Conservation (phyloP, 2,113 vertebrate species). For the Plestiodon gilberti region DNA sequence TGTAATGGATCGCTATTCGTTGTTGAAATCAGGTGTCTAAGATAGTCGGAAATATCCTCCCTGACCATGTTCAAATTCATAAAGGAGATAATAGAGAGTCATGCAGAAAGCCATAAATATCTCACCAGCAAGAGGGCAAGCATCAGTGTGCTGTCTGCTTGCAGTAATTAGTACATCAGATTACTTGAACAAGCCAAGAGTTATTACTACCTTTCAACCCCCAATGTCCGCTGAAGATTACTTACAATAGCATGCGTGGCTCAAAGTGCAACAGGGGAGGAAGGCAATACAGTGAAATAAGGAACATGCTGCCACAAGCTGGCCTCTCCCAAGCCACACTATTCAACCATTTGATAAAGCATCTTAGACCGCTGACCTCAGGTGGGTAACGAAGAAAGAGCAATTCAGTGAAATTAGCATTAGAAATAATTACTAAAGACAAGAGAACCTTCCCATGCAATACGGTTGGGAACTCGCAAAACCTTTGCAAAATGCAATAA, state of each 20-base stretch:
- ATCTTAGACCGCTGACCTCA: slow-evolving; percentile 44
- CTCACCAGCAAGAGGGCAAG: slow-evolving; percentile 25
- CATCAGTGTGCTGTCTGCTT: not conserved
- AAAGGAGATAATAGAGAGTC: not conserved
- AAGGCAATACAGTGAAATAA: not conserved
- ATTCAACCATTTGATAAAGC: slow-evolving; percentile 12
- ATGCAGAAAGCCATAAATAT: slow-evolving; percentile 9
- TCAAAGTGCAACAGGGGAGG: slow-evolving; percentile 7
- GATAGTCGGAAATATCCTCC: not conserved
- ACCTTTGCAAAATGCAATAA: slow-evolving; percentile 31
- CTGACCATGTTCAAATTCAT: not conserved
- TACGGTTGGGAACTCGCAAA: slow-evolving; percentile 50
- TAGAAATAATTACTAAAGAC: slow-evolving; percentile 56
- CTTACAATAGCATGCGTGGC: not conserved
- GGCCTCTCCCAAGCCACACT: slow-evolving; percentile 13
- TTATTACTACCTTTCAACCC: slow-evolving; percentile 7
- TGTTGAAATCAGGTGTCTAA: not conserved
- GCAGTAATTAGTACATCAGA: slow-evolving; percentile 35
- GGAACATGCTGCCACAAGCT: not conserved
- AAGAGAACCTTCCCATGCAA: slow-evolving; percentile 41
- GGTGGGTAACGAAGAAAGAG: slow-evolving; percentile 37
- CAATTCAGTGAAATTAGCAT: slow-evolving; percentile 55
- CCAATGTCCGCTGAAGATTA: slow-evolving; percentile 28
- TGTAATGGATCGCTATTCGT: fast-evolving
- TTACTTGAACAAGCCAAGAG: slow-evolving; percentile 7